Percentiles rank a stretch among this genome's conserved stretches.
Evolutionary conservation across 1,140 invertebrate species (phyloP).

Genomic region (Metaphire vulgaris): DNA sequence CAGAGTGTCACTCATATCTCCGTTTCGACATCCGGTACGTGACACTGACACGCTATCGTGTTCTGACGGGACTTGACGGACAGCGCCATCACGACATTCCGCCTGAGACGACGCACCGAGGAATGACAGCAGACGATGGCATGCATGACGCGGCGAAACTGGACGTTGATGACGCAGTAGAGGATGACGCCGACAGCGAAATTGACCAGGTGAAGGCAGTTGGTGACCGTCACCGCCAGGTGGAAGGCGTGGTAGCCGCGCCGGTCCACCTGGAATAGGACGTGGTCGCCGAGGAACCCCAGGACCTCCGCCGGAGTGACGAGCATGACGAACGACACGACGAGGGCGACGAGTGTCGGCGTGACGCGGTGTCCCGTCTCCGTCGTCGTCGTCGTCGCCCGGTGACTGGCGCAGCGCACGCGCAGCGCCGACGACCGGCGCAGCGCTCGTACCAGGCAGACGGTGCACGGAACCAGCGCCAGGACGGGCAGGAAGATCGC

Average conservation of each 20-base stretch:
- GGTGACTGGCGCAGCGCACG: conserved; percentile 19
- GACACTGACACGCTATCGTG: too few relatives aligned
- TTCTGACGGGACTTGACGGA: too few relatives aligned
- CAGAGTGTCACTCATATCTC: too few relatives aligned
- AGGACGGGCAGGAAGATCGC: conserved; percentile 45
- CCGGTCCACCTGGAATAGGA: background rate
- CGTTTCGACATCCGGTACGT: too few relatives aligned
- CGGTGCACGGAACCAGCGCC: conserved; percentile 44
- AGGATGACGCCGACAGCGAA: conserved; percentile 48
- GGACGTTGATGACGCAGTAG: conserved; percentile 48
- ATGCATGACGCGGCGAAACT: conserved; percentile 40
- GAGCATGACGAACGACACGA: conserved; percentile 46
- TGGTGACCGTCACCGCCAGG: conserved; percentile 32
- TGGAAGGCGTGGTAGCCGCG: background rate
- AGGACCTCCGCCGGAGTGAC: conserved; percentile 48
- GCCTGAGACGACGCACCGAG: too few relatives aligned
- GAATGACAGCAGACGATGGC: conserved; percentile 24
- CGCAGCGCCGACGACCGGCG: conserved; percentile 20
- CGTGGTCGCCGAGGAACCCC: conserved; percentile 1
- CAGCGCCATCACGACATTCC: too few relatives aligned
- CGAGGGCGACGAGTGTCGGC: conserved; percentile 46
- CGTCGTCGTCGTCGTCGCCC: conserved; percentile 10
- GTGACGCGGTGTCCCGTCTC: conserved; percentile 42
- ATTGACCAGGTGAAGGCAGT: conserved; percentile 46
- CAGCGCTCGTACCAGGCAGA: conserved; percentile 40